Evolutionary conservation across 2,113 vertebrate genomes (phyloP), one percentile per base, ranked within the genome.

Genomic region (Rostratula benghalensis): DNA sequence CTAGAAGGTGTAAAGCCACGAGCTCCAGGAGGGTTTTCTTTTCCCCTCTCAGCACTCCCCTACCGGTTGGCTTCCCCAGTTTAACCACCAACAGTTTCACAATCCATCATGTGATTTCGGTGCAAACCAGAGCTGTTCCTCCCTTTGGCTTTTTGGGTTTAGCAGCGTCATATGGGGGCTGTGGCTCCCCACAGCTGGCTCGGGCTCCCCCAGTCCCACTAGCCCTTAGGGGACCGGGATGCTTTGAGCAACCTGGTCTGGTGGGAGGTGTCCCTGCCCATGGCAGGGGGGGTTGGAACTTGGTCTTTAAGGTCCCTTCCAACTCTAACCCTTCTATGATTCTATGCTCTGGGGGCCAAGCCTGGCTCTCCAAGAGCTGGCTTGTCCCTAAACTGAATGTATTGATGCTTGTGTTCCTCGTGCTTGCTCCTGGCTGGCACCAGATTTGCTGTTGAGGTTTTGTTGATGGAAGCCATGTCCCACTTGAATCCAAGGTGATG

Each of bases 61-160:
- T 50, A 2, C 21, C 41, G 0, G 0, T 14, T 0, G 1, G 10
- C 13, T 37, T 88, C 82, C 54, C 14, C 56, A 27, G 41, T 92
- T 74, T 74, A 87, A 65, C 69, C 89, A 75, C 14, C 87, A 67
- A 13, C 37, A 53, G 46, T 87, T 93, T 91, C 54, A 30, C 28
- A 63, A 24, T 3, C 43, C 18, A 4, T 4, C 0, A 4, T 10
- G 60, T 60, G 56, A 43, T 91, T 84, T 57, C 1, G 2, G 21
- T 22, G 17, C 20, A 68, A 76, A 24, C 18, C 57, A 56, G 60
- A 69, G 31, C 56, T 2, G 10, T 50, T 18, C 41, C 61, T 71
- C 10, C 0, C 9, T 43, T 83, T 25, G 28, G 0, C 7, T 83
- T 81, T 37, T n/a, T 6, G 33, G 16, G 7, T 89, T 89, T 73